Base-by-base conservation (phyloP, 2,888 invertebrate genomes). In the Lomographa bimaculata region DNA sequence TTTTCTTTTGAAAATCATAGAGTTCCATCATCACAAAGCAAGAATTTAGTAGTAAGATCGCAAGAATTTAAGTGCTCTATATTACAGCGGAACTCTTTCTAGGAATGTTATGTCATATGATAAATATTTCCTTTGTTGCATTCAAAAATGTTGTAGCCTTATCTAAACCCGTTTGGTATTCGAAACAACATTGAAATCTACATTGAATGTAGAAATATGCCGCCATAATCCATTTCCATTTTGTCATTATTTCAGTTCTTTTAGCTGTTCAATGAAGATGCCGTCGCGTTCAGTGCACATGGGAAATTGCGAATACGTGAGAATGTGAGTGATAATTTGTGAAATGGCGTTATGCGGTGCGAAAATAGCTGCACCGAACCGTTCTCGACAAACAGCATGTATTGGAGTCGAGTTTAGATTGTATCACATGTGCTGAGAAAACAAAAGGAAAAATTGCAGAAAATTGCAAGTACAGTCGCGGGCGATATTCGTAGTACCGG, bases 391-490 rank as follows among this genome's bases (percentile, higher is more conserved):
- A 40, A 47, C 39, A 49, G 19, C 28, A 17, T 17, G 35, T 27
- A 14, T 4, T 4, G 14, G n/a, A n/a, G 35, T 36, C 17, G 44
- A 36, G 44, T 45, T 43, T 57, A 69, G 69, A 64, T 68, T 59
- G 54, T 60, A 59, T 66, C 66, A 50, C 16, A 32, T 65, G 62
- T 56, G 64, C 55, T 54, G 57, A 60, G 60, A 61, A 66, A 69
- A 79, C 71, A 71, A 79, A 72, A 59, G 61, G 60, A 63, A 66
- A 67, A 71, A 66, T 69, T 54, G 57, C 59, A 60, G 57, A 57
- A 57, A 57, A 55, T 55, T 56, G 54, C 44, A 30, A 54, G 50
- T 47, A 50, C 42, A 54, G 40, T 60, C 54, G 51, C 42, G 53
- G 42, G 43, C 25, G 41, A 42, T 46, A 46, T 47, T 45, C 32